A percentile compares a stretch with the other conserved stretches of the same genome.
phyloP scores from a whole-genome alignment of 2,888 invertebrate species.

The Panopea generosa region DNA sequence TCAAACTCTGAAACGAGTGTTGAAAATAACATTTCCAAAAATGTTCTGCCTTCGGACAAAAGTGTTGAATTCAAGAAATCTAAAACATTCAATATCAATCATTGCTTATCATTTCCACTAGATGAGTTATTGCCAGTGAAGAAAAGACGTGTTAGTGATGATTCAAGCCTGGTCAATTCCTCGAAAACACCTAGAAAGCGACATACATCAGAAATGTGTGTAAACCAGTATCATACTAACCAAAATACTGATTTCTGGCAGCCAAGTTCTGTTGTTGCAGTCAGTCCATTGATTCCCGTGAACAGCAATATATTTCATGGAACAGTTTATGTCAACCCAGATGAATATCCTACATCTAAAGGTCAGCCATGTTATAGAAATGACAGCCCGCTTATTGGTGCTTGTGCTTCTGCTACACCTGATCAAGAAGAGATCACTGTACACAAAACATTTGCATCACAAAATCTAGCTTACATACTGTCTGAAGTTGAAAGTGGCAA shows the following conservation, averaged over 20 bases:
- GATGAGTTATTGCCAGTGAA: conserved; percentile 53
- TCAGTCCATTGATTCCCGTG: too few species aligned
- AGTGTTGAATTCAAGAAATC: conserved; percentile 4
- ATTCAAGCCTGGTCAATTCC: neutral
- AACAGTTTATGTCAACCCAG: conserved; percentile 26
- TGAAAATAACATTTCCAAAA: too few species aligned
- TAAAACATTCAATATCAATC: conserved; percentile 38
- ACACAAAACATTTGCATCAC: too few species aligned
- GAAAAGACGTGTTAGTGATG: conserved; percentile 11
- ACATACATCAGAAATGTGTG: neutral
- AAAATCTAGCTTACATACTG: conserved; percentile 1
- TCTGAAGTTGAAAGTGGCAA: conserved; percentile 17
- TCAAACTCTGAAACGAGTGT: too few species aligned
- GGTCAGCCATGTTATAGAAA: too few species aligned
- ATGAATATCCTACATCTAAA: too few species aligned
- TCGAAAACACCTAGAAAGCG: neutral
- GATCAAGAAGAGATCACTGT: too few species aligned
- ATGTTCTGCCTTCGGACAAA: too few species aligned
- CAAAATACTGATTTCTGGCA: too few species aligned
- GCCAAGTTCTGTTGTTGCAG: too few species aligned
- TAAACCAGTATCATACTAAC: neutral
- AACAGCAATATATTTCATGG: conserved; percentile 31
- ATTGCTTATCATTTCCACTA: conserved; percentile 46
- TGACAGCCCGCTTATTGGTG: too few species aligned
- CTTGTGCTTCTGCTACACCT: too few species aligned